Evolutionary conservation across 2,113 vertebrate genomes (phyloP).

Genomic region (Anser cygnoides): DNA sequence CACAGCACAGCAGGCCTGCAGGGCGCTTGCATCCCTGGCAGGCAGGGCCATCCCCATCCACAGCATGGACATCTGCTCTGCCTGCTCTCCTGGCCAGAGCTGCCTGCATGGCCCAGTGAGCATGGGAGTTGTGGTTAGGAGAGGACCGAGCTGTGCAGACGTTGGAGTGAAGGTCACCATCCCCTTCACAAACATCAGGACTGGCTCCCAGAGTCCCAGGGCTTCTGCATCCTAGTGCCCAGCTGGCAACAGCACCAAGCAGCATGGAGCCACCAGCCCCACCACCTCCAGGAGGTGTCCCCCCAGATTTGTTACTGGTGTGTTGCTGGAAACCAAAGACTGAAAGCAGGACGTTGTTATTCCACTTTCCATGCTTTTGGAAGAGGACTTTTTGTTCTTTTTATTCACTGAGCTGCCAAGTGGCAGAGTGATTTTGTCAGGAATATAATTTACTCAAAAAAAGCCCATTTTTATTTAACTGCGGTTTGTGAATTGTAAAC

Average conservation of each 20-base stretch:
- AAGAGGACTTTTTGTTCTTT: not conserved
- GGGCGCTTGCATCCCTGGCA: not conserved
- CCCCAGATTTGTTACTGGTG: not conserved
- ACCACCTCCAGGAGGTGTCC: not conserved
- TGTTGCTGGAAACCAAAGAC: not conserved
- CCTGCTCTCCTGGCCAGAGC: not conserved
- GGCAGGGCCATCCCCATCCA: not conserved
- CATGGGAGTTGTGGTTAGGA: not conserved
- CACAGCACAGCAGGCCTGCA: not conserved
- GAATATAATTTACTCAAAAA: not conserved
- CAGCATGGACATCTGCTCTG: not conserved
- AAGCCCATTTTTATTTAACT: not conserved
- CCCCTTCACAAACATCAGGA: not conserved
- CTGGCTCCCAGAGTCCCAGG: not conserved
- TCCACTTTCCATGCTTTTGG: not conserved
- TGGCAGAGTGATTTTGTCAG: not conserved
- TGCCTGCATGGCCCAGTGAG: not conserved
- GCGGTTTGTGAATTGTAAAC: not conserved
- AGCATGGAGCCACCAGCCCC: not conserved
- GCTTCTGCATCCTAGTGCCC: not conserved
- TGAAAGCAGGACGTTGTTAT: not conserved
- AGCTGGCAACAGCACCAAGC: fast-evolving
- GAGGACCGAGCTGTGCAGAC: not conserved
- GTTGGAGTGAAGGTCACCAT: not conserved
- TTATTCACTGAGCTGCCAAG: not conserved